A percentile compares a stretch with the other conserved stretches of the same genome.
These are phyloP conservation scores for Uloborus plumipes DNA, from an alignment of 2,888 invertebrate species.

Conservation along the genomic window DNA sequence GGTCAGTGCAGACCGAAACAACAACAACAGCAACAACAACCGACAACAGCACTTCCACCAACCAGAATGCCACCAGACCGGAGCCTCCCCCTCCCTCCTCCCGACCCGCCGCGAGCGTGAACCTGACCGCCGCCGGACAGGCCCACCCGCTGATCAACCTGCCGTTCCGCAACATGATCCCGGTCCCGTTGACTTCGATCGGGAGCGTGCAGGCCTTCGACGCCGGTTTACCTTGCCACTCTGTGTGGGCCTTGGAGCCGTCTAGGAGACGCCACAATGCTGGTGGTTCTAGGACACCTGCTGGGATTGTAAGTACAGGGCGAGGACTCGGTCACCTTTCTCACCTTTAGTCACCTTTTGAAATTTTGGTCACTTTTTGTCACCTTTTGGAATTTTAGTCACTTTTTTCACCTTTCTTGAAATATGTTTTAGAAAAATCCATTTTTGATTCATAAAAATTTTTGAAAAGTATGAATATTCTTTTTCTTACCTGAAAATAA, in stretches of 20 bases:
- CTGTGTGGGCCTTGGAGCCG: constrained; percentile 70
- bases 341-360: too few relatives aligned
- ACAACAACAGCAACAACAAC: background rate
- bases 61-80: background rate
- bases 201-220: constrained; percentile 60
- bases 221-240: constrained; percentile 72
- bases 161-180: constrained; percentile 67
- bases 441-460: too few relatives aligned
- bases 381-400: too few relatives aligned
- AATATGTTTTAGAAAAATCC: too few relatives aligned
- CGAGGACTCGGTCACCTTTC: too few relatives aligned
- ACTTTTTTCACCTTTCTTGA: too few relatives aligned
- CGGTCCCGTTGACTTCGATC: constrained; percentile 64
- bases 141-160: constrained; percentile 5
- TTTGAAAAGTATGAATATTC: too few relatives aligned
- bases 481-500: too few relatives aligned
- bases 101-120: background rate
- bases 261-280: constrained; percentile 45
- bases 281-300: constrained; percentile 43
- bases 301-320: background rate
- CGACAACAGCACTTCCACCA: background rate
- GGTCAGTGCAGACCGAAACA: background rate
- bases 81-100: background rate
- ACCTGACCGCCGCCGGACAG: constrained; percentile 2
- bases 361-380: too few relatives aligned